Conservation (phyloP, 2,888 invertebrate genomes). For the Lepidochitona cinerea region DNA sequence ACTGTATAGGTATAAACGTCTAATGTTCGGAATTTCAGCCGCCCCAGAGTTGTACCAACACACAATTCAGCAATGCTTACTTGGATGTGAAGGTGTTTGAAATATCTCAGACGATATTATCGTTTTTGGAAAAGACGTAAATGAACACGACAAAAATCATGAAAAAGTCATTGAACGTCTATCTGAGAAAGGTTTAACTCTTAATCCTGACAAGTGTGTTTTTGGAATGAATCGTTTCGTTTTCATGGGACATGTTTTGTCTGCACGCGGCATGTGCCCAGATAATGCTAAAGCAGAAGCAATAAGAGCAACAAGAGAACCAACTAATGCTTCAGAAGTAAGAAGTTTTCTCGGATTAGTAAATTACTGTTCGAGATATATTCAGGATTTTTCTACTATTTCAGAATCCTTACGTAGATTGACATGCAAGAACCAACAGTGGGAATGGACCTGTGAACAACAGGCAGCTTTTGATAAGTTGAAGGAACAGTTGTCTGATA, state of each 20-base stretch:
- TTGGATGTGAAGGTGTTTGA: background rate
- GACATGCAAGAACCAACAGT: background rate
- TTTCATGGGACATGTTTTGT: background rate
- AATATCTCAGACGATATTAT: background rate
- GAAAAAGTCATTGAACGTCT: background rate
- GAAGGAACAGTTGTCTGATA: constrained; percentile 4
- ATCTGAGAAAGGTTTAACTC: too few species aligned
- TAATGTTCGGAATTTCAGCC: background rate
- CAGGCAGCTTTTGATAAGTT: constrained; percentile 7
- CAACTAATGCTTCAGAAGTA: background rate
- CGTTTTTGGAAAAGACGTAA: background rate
- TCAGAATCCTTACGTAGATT: background rate
- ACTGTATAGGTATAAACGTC: background rate
- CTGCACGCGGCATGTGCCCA: background rate
- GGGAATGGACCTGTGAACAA: background rate
- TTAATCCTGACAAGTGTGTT: too few species aligned
- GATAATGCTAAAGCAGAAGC: background rate
- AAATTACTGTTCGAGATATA: background rate
- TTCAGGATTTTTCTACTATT: background rate
- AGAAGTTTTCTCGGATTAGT: background rate
- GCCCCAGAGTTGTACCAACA: constrained; percentile 1
- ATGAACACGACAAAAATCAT: background rate
- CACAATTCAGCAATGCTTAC: background rate
- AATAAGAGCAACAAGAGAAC: background rate
- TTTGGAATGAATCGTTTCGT: background rate